Conservation (phyloP, 2,888 invertebrate species). For the Galerucella nymphaeae region DNA sequence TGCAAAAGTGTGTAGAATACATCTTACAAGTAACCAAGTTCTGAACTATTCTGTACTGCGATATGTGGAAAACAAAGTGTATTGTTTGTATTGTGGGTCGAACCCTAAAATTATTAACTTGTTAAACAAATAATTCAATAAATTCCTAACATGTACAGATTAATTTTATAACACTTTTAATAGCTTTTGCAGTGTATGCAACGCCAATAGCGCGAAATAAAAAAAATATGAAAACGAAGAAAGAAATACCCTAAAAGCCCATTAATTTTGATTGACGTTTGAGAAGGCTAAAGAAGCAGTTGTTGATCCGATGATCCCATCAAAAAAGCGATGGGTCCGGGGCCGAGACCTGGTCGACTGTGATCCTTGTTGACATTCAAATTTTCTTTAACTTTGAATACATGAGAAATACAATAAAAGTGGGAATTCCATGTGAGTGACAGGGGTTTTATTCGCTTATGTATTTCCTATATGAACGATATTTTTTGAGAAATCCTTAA, state of each 20-base stretch:
- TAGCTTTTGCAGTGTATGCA: constrained; percentile 1
- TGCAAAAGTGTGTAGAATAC: no score
- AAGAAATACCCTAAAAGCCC: neutral
- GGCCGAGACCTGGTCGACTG: constrained; percentile 55
- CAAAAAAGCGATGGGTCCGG: constrained; percentile 37
- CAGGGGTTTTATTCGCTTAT: constrained; percentile 46
- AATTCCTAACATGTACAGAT: no score
- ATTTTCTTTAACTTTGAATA: constrained; percentile 64
- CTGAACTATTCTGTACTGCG: no score
- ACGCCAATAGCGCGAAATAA: neutral
- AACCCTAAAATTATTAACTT: no score
- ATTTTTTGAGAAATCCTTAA: no score
- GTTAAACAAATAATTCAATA: no score
- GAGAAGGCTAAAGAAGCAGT: constrained; percentile 56
- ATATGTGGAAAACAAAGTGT: no score
- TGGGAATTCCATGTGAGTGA: constrained; percentile 56
- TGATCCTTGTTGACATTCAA: constrained; percentile 67
- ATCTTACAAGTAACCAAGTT: no score
- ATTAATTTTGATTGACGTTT: constrained; percentile 51
- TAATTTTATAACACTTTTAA: neutral
- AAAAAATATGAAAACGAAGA: constrained; percentile 11
- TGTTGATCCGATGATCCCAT: constrained; percentile 56
- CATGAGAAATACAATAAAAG: constrained; percentile 60
- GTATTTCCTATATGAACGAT: neutral
- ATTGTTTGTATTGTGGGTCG: no score